phyloP scores from a whole-genome alignment of 2,888 invertebrate species.

The Callosobruchus maculatus region DNA sequence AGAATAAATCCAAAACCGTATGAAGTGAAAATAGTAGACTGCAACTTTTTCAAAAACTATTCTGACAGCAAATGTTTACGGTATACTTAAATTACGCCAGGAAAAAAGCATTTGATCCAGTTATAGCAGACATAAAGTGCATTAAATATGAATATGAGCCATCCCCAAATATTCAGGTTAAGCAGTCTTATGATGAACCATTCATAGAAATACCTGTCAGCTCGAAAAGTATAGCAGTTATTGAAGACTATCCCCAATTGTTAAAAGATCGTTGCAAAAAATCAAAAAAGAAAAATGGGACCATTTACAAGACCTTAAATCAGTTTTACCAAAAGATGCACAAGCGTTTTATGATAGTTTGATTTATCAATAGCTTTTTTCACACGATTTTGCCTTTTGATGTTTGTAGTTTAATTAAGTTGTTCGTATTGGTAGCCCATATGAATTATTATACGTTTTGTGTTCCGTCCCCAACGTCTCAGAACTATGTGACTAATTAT shows the following conservation, averaged over 20 bases:
- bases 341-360: too few species aligned
- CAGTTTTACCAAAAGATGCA: too few species aligned
- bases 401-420: too few species aligned
- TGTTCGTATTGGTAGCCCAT: too few species aligned
- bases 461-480: too few species aligned
- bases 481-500: too few species aligned
- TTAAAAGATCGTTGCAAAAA: conserved; percentile 3
- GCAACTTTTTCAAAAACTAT: conserved; percentile 9
- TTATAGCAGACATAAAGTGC: conserved; percentile 5
- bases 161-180: conserved; percentile 1
- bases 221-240: conserved; percentile 1
- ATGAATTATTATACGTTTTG: too few species aligned
- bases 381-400: too few species aligned
- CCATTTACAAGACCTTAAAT: too few species aligned
- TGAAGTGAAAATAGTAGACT: conserved; percentile 3
- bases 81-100: conserved; percentile 4
- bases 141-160: conserved; percentile 4
- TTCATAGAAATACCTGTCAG: conserved; percentile 3
- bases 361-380: too few species aligned
- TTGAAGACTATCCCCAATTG: conserved; percentile 1
- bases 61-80: conserved; percentile 3
- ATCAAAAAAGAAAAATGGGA: neutral
- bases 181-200: conserved; percentile 3
- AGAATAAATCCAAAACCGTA: conserved; percentile 6
- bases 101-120: conserved; percentile 7